Base-by-base conservation (phyloP, 2,888 invertebrate genomes). In the Boloria euphrosyne region DNA sequence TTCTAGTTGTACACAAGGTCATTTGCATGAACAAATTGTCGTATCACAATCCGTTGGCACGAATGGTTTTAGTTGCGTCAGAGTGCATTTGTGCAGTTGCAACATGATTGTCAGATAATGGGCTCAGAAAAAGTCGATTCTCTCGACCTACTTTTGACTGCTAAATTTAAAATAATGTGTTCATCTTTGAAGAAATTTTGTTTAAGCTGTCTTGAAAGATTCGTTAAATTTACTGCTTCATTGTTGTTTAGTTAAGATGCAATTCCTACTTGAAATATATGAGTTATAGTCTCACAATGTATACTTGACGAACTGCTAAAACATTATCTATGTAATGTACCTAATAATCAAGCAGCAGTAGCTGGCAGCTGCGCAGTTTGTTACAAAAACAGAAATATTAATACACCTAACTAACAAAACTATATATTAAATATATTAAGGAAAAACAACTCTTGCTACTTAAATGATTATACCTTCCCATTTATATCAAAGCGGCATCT, bases 1-100 rank as follows among this genome's bases (percentile, higher is more conserved):
- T 59, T 66, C 63, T 62, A 70, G 71, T 68, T 61, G 65, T 59
- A 53, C 59, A 66, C 71, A 73, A 71, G 76, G 76, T 80, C 76
- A 73, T 71, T 66, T 71, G 69, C 69, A 73, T 65, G 72, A 74
- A 69, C 65, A 70, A 71, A 71, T 70, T 61, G 52, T 46, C 63
- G 63, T 62, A 53, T 67, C 57, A 60, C 69, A 69, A 68, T 69
- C 53, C 53, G 69, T 76, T 77, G 80, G 79, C 77, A 80, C 69
- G 67, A 72, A 72, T 68, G 75, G 83, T 84, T 83, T 46, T 31
- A 78, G 75, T 89, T 90, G 80, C 83, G 78, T 76, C 87, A 89
- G 66, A 74, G 69, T 83, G 82, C 80, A 83, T 68, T 66, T 81
- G 84, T 86, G 84, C 84, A 86, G 81, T 84, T 86, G 78, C 76